Conservation (phyloP, 2,113 vertebrate species). For the Struthidea cinerea region DNA sequence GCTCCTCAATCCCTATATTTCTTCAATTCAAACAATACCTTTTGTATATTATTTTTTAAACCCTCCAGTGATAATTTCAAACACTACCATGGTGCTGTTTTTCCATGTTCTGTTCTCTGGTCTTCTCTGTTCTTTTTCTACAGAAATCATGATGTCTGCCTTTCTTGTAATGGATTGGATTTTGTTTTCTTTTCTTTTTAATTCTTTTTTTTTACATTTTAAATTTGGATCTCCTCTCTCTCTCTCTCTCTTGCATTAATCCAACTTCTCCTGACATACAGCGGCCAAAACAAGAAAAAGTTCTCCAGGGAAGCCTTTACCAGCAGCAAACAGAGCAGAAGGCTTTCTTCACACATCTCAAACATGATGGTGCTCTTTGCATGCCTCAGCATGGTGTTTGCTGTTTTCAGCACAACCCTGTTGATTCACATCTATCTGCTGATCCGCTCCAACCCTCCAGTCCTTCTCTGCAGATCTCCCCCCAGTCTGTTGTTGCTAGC, state of each 20-base stretch:
- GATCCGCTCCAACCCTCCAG: not conserved
- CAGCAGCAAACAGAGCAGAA: constrained; percentile 46
- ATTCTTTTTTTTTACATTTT: not conserved
- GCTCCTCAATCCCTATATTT: not conserved
- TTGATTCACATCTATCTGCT: constrained; percentile 25
- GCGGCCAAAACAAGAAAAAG: not conserved
- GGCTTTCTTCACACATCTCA: constrained; percentile 60
- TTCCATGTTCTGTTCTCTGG: not conserved
- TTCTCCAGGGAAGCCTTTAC: not conserved
- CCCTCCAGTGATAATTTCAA: not conserved
- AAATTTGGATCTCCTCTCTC: not conserved
- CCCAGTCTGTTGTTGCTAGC: not conserved
- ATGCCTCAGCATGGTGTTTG: constrained; percentile 29
- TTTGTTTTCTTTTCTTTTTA: not conserved
- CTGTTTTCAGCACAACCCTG: constrained; percentile 46
- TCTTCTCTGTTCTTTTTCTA: not conserved
- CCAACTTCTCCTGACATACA: not conserved
- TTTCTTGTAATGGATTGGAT: not conserved
- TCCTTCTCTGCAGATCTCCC: not conserved
- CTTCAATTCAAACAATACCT: not conserved
- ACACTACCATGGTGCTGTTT: not conserved
- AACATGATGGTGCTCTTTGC: constrained; percentile 32
- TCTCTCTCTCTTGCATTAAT: not conserved
- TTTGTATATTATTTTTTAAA: not conserved
- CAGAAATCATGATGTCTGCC: not conserved